These are phyloP conservation scores for Phodopus roborovskii DNA, from an alignment of 2,113 vertebrate genomes.

Conservation along the genomic window DNA sequence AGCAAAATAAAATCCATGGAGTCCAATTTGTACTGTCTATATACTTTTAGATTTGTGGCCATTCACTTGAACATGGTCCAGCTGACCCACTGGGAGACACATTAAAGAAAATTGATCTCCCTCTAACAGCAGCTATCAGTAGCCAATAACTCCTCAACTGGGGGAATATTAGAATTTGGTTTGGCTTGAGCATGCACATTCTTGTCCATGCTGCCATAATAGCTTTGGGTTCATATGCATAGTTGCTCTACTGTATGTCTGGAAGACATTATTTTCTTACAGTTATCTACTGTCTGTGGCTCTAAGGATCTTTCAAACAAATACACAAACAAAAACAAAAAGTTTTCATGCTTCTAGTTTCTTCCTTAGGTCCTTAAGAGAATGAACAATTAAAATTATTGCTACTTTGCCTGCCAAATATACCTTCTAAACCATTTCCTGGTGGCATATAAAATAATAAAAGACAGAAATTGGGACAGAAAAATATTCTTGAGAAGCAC, in stretches of 20 bases:
- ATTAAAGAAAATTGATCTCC: not conserved
- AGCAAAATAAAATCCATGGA: not conserved
- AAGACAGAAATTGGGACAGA: not conserved
- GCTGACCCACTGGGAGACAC: not conserved
- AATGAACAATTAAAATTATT: constrained; percentile 5
- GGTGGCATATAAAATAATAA: not conserved
- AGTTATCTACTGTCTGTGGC: accelerated
- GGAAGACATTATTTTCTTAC: not conserved
- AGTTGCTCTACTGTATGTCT: not conserved
- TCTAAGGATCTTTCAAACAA: not conserved
- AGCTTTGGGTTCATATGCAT: not conserved
- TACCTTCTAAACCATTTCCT: not conserved
- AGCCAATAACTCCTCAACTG: not conserved
- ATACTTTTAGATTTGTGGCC: not conserved
- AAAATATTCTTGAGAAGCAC: not conserved
- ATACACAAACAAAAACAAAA: not conserved
- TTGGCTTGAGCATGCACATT: not conserved
- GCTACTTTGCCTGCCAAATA: not conserved
- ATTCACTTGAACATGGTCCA: not conserved
- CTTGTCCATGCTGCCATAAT: not conserved
- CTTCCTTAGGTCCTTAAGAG: not conserved
- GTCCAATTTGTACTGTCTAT: not conserved
- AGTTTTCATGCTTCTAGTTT: constrained; percentile 17
- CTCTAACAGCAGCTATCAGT: not conserved
- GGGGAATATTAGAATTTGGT: not conserved